Percentiles rank a stretch among this genome's conserved stretches.
Conservation (phyloP, 2,797 vertebrate genomes). For the Tiaroga cobitis region DNA sequence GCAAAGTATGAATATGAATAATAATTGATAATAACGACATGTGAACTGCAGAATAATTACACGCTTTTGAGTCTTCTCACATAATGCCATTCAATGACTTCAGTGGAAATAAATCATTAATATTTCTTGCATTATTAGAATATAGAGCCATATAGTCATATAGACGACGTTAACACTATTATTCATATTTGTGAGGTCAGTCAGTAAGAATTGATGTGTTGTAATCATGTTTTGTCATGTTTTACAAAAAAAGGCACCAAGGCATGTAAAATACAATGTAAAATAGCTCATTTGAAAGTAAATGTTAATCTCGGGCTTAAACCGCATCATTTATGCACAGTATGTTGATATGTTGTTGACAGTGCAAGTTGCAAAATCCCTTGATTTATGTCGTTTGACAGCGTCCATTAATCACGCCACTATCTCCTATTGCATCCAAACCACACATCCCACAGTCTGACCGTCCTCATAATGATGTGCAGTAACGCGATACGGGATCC, state of each 20-base stretch:
- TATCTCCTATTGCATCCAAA: conserved; percentile 50
- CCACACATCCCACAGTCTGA: conserved; percentile 54
- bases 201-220: too few species aligned
- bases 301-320: background rate
- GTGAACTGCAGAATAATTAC: background rate
- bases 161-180: background rate
- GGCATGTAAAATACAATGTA: background rate
- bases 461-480: background rate
- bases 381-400: conserved; percentile 46
- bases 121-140: background rate
- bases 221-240: background rate
- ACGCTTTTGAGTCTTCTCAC: too few species aligned
- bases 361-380: conserved; percentile 22
- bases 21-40: too few species aligned
- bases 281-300: background rate
- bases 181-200: background rate
- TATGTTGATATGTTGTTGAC: conserved; percentile 34
- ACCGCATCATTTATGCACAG: background rate
- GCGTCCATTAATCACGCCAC: conserved; percentile 57
- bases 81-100: background rate
- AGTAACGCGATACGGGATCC: conserved; percentile 34
- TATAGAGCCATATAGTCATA: background rate
- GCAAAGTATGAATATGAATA: background rate
- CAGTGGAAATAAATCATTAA: background rate
- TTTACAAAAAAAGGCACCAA: background rate